Conservation (phyloP, 2,797 vertebrate genomes). For the Enteromius radiatus region DNA sequence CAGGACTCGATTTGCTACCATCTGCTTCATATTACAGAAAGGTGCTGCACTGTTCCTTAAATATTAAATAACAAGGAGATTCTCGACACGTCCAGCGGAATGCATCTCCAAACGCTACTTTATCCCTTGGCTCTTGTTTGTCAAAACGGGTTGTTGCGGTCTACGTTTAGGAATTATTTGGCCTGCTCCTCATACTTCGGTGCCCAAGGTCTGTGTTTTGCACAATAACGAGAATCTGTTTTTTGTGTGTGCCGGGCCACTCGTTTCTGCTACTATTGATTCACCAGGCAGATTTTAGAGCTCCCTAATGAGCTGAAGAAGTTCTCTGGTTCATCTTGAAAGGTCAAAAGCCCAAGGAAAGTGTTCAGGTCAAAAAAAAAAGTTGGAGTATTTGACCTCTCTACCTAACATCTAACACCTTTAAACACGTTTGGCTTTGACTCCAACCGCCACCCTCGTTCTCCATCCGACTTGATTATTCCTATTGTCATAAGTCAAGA, state of each 20-base stretch:
- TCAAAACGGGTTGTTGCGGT: slow-evolving; percentile 16
- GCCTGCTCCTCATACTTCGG: slow-evolving; percentile 23
- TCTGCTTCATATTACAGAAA: slow-evolving; percentile 60
- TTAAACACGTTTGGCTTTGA: slow-evolving; percentile 40
- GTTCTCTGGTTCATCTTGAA: slow-evolving; percentile 49
- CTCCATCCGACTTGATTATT: slow-evolving; percentile 44
- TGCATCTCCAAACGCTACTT: slow-evolving; percentile 15
- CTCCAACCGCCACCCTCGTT: slow-evolving; percentile 36
- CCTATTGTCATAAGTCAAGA: slow-evolving; percentile 58
- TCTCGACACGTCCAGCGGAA: slow-evolving; percentile 26
- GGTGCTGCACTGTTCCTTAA: slow-evolving; percentile 57
- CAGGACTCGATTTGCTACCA: slow-evolving; percentile 52
- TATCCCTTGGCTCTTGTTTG: slow-evolving; percentile 48
- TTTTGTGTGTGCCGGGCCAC: background rate
- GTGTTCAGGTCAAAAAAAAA: slow-evolving; percentile 37
- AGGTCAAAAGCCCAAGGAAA: slow-evolving; percentile 53
- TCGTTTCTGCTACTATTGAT: slow-evolving; percentile 41
- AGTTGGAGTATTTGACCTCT: slow-evolving; percentile 35
- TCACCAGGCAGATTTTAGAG: slow-evolving; percentile 34
- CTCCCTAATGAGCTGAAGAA: slow-evolving; percentile 47
- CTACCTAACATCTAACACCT: slow-evolving; percentile 47
- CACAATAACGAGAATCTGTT: slow-evolving; percentile 40
- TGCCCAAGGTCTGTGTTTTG: slow-evolving; percentile 43
- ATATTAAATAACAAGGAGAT: slow-evolving; percentile 42
- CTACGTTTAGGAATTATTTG: slow-evolving; percentile 43